phyloP scores from a whole-genome alignment of 2,888 invertebrate genomes.

The Zeuzera pyrina region DNA sequence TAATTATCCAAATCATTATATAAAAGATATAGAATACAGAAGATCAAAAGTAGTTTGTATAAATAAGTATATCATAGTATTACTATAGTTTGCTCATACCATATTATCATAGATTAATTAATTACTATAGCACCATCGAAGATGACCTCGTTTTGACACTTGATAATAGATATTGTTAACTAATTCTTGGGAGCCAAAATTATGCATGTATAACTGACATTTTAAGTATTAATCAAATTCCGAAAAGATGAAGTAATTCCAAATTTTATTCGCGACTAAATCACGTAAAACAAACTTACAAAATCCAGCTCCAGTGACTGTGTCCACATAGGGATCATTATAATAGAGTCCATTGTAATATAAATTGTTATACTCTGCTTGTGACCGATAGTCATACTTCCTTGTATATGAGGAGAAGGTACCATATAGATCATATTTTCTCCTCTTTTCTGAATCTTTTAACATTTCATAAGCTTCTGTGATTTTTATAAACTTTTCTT shows the following conservation, averaged over 20 bases:
- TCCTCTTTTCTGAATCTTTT: conserved; percentile 85
- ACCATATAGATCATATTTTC: conserved; percentile 85
- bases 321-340: conserved; percentile 86
- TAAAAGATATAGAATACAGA: conserved; percentile 10
- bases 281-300: conserved; percentile 64
- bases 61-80: neutral
- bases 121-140: too few relatives aligned
- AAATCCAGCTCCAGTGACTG: conserved; percentile 82
- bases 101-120: too few relatives aligned
- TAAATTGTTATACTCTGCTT: conserved; percentile 81
- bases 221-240: too few relatives aligned
- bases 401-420: conserved; percentile 68
- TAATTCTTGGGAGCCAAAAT: too few relatives aligned
- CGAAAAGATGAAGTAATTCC: too few relatives aligned
- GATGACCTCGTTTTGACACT: too few relatives aligned
- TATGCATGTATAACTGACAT: too few relatives aligned
- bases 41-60: neutral
- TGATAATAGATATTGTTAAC: too few relatives aligned
- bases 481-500: conserved; percentile 83
- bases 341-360: conserved; percentile 92
- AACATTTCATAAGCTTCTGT: conserved; percentile 90
- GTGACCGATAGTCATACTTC: conserved; percentile 74
- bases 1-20: too few relatives aligned
- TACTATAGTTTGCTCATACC: too few relatives aligned
- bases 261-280: too few relatives aligned